Conservation (phyloP, 2,113 vertebrate species). For the Macrotis lagotis region DNA sequence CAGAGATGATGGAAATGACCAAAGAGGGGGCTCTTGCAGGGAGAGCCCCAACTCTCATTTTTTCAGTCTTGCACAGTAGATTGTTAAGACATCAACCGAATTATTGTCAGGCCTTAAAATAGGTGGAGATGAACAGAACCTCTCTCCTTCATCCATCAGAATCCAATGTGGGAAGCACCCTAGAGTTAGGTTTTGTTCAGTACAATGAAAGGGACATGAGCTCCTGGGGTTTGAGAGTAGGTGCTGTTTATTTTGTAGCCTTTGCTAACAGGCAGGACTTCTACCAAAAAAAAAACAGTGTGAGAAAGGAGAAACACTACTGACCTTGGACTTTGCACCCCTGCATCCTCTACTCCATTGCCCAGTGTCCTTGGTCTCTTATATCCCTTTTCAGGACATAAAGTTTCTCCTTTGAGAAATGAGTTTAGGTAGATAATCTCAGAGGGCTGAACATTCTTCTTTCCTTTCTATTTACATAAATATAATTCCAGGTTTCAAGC, state of each 20-base stretch:
- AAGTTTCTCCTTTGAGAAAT: neutral
- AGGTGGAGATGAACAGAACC: neutral
- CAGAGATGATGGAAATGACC: constrained; percentile 43
- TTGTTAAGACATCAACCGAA: accelerated
- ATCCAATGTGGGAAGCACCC: neutral
- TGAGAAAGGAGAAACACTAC: neutral
- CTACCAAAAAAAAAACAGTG: neutral
- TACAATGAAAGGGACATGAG: neutral
- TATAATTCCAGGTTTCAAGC: neutral
- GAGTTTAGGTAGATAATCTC: neutral
- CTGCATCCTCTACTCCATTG: neutral
- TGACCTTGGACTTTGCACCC: neutral
- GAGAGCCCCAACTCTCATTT: neutral
- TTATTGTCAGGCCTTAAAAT: neutral
- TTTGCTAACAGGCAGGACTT: neutral
- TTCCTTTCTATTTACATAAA: neutral
- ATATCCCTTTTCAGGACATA: neutral
- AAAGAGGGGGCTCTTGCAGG: neutral
- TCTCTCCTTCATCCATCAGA: constrained; percentile 2
- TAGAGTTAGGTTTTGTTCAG: too few species aligned
- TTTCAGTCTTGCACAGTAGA: neutral
- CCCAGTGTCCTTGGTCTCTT: neutral
- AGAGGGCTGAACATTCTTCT: neutral
- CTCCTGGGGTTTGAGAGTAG: accelerated
- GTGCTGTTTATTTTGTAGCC: neutral